These are phyloP conservation scores for human DNA, from an alignment of 2,113 vertebrate genomes.

Conservation along the genomic window DNA sequence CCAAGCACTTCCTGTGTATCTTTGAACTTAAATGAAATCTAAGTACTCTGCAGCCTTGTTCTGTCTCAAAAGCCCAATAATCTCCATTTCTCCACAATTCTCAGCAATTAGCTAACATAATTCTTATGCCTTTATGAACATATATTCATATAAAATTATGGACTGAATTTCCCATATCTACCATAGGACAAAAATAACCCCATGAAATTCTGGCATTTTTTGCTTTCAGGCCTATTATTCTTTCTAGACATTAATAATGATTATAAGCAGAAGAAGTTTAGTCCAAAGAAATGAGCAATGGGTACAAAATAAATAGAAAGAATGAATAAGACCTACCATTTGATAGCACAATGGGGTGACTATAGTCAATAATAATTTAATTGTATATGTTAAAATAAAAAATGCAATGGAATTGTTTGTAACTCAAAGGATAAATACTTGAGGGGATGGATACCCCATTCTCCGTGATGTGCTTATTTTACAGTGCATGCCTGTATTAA, in stretches of 20 bases:
- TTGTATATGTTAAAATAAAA: too few species aligned
- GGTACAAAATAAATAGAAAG: too few species aligned
- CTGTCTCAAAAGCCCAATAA: not conserved
- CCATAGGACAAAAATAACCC: not conserved
- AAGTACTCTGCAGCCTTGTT: not conserved
- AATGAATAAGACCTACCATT: too few species aligned
- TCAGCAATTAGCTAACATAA: not conserved
- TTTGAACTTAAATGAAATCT: not conserved
- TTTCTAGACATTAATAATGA: not conserved
- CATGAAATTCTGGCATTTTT: not conserved
- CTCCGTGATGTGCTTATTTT: too few species aligned
- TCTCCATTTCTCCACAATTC: not conserved
- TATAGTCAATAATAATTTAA: too few species aligned
- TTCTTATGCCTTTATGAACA: not conserved
- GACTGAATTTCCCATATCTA: not conserved
- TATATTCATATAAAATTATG: not conserved
- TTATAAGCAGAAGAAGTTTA: not conserved
- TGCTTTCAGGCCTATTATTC: not conserved
- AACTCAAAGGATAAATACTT: too few species aligned
- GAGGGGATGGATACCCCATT: too few species aligned
- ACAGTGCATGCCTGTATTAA: too few species aligned
- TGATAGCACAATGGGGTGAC: too few species aligned
- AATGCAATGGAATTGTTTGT: too few species aligned
- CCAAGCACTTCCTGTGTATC: fast-evolving
- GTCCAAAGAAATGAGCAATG: not conserved